Evolutionary conservation across 2,888 invertebrate genomes (phyloP), one percentile per base, ranked within the genome.

Genomic region (Mesorhabditis sp.): DNA sequence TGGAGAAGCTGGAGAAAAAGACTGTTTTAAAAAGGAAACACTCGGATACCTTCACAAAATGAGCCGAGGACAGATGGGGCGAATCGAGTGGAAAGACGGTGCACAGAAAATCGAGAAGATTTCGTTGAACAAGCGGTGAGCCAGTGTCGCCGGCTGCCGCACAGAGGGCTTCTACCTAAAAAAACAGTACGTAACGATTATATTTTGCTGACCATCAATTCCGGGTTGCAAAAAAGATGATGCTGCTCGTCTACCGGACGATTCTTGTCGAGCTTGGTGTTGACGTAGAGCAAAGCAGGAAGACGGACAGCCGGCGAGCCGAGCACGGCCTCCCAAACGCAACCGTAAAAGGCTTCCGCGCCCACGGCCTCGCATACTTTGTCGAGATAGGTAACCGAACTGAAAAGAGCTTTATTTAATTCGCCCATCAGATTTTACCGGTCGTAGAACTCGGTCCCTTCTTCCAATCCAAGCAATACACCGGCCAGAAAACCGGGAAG

Each of bases 401-500:
- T 77, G 65, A 65, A 73, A 72, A 44, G 62, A 13, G 43, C 28
- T 15, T 58, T 58, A n/a, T 67, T 50, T 43, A 42, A 69, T 5
- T 13, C n/a, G n/a, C 10, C 10, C n/a, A 10, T 50, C 7, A n/a
- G 7, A 58, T 71, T 70, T 50, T 62, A 81, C 81, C 80, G 72
- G 10, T 80, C 78, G 72, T 77, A 83, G 72, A 86, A 84, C 72
- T 86, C 84, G 1, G 83, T 84, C 62, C 85, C 86, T 70, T 86
- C 86, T 72, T 86, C 86, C 65, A 86, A 67, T 10, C 93, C 94
- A n/a, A 93, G 92, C 72, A 94, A 87, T 65, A 94, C 90, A 7
- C 93, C 93, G 79, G 92, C 90, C n/a, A 95, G 87, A 85, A 94
- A 92, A 2, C 94, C 94, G 86, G 92, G 92, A 45, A 94, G 87